Evolutionary conservation across 2,888 invertebrate species (phyloP).

Genomic region (Papilio demoleus): DNA sequence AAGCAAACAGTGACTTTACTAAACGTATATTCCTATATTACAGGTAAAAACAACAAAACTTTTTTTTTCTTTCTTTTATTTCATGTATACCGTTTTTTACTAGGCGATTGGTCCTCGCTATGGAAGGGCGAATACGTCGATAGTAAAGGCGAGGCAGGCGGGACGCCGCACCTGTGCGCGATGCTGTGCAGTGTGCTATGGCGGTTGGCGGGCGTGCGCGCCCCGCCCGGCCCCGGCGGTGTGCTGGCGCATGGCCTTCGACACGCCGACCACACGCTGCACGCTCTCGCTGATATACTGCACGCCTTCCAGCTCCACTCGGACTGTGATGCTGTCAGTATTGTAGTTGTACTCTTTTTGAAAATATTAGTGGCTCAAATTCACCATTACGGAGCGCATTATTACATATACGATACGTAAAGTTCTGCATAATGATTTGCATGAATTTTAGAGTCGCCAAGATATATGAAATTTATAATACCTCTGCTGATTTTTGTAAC

Average conservation of each 20-base stretch:
- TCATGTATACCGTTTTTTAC: too few species aligned
- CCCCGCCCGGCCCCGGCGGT: slow-evolving; percentile 89
- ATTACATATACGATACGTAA: too few species aligned
- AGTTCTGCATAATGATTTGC: too few species aligned
- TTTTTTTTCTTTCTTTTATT: too few species aligned
- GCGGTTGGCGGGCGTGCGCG: slow-evolving; percentile 87
- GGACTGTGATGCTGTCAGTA: slow-evolving; percentile 53
- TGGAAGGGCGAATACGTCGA: slow-evolving; percentile 51
- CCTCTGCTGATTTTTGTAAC: neutral
- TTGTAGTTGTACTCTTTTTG: too few species aligned
- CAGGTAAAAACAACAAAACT: too few species aligned
- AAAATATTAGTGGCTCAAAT: too few species aligned
- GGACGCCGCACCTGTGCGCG: slow-evolving; percentile 77
- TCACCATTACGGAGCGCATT: too few species aligned
- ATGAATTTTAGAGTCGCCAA: too few species aligned
- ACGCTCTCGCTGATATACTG: slow-evolving; percentile 95
- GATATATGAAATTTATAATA: too few species aligned
- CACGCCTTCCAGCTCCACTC: slow-evolving; percentile 90
- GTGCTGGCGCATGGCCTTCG: slow-evolving; percentile 93
- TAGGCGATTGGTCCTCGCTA: slow-evolving; percentile 74
- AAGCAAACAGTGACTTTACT: too few species aligned
- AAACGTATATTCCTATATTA: too few species aligned
- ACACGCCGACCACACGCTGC: slow-evolving; percentile 93
- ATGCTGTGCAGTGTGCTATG: slow-evolving; percentile 83
- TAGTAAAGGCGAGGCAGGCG: slow-evolving; percentile 68